Percentiles rank a stretch among this genome's conserved stretches.
phyloP scores from a whole-genome alignment of 2,797 vertebrate genomes.

The Eulemur albifrons region DNA sequence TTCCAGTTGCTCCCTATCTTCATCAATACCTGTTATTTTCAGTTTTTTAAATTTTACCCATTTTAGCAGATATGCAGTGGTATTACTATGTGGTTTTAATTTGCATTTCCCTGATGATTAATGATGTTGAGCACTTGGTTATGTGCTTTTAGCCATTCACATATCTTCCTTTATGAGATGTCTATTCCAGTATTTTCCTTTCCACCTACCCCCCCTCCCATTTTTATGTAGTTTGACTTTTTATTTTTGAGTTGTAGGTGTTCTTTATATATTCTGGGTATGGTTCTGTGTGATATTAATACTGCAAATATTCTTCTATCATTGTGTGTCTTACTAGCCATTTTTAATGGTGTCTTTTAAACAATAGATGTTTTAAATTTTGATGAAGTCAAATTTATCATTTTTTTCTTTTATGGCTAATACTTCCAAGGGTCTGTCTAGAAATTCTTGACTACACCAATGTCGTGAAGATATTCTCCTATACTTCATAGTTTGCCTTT shows the following conservation, averaged over 20 bases:
- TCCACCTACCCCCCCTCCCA: no score
- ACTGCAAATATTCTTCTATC: neutral
- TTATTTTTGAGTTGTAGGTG: neutral
- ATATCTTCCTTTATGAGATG: neutral
- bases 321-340: neutral
- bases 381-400: neutral
- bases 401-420: neutral
- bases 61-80: neutral
- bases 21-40: neutral
- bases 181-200: neutral
- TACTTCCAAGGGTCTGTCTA: neutral
- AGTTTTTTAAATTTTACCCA: neutral
- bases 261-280: neutral
- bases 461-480: neutral
- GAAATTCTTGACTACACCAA: neutral
- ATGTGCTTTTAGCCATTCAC: neutral
- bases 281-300: neutral
- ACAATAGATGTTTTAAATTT: neutral
- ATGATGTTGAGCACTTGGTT: neutral
- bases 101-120: neutral
- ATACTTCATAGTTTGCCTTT: neutral
- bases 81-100: neutral
- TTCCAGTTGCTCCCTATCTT: neutral
- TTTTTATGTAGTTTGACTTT: neutral
- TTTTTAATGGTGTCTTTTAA: neutral